Percentiles rank a stretch among this genome's conserved stretches.
Evolutionary conservation across 2,797 vertebrate species (phyloP).

Genomic region (Echeneis naucrates): DNA sequence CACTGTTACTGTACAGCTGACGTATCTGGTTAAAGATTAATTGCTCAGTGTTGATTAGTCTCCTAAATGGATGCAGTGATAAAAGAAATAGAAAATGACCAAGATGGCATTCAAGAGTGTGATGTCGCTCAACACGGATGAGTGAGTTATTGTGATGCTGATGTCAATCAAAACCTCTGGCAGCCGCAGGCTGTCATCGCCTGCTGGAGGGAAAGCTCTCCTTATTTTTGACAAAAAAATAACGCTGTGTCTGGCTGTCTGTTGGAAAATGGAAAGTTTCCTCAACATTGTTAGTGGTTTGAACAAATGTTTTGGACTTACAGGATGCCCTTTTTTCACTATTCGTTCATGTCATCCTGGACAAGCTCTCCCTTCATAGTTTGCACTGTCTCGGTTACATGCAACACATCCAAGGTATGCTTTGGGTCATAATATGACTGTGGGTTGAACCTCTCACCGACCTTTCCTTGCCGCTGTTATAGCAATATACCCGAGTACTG

Average conservation of each 20-base stretch:
- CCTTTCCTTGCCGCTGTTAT: not conserved
- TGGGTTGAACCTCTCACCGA: not conserved
- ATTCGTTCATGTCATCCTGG: too few relatives aligned
- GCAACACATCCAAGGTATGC: not conserved
- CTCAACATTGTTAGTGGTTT: not conserved
- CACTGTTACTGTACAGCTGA: slow-evolving; percentile 34
- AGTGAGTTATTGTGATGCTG: slow-evolving; percentile 17
- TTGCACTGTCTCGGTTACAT: not conserved
- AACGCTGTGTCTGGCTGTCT: too few relatives aligned
- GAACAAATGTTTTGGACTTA: not conserved
- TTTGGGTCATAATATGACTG: not conserved
- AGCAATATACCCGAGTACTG: not conserved
- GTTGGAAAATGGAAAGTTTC: not conserved
- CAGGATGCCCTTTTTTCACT: not conserved
- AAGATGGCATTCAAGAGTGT: slow-evolving; percentile 30
- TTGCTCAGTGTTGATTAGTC: slow-evolving; percentile 36
- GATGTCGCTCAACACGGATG: slow-evolving; percentile 20
- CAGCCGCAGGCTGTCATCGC: not conserved
- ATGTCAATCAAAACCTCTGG: slow-evolving; percentile 9
- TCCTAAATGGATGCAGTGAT: slow-evolving; percentile 23
- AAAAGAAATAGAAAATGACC: slow-evolving; percentile 40
- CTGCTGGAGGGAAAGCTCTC: slow-evolving; percentile 1
- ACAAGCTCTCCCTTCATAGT: not conserved
- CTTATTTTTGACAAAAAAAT: not conserved
- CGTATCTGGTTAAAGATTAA: slow-evolving; percentile 34